Base-by-base conservation (phyloP, 2,888 invertebrate species). In the Machimus atricapillus region DNA sequence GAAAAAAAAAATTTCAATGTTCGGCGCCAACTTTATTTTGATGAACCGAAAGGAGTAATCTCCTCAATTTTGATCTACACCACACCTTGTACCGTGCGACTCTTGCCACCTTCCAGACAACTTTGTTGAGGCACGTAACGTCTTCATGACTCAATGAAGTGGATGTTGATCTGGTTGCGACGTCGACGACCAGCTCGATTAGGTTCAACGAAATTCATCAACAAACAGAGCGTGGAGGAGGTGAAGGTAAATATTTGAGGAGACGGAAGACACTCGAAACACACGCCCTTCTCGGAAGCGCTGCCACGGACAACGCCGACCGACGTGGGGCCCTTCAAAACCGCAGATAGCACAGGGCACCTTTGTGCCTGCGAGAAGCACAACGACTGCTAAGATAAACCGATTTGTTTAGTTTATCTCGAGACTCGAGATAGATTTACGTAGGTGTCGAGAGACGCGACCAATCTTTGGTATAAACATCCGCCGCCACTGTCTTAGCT, bases 381-480 rank as follows among this genome's bases (percentile, higher is more conserved):
- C 66, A 66, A 27, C 66, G 66, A 8, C 66, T 23, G 12, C 66
- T 23, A 27, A 66, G 66, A 66, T 66, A 66, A 23, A 66, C 14
- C 12, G 27, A 56, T 46, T 46, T 46, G 43, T 46, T 46, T 46
- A 16, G 43, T 12, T 46, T 46, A 46, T 46, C 66, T 66, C 23
- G 19, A 66, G 66, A 12, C 66, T 66, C 23, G 19, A 66, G 66
- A 12, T 66, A 23, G 12, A 66, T 66, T 66, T 66, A 66, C 66
- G 66, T 27, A 66, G 66, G 66, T 66, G 66, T 66, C 66, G 43
- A 79, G 79, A 52, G 76, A 37, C 34, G 37, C 14, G 79, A 27
- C 31, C 14, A 46, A 79, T 34, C 40, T 46, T 27, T 79, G 52
- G 31, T 52, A 79, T 79, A 79, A 79, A 79, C 79, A 79, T 79